Conservation (phyloP, 1,140 invertebrate species). For the Belonocnema kinseyi region DNA sequence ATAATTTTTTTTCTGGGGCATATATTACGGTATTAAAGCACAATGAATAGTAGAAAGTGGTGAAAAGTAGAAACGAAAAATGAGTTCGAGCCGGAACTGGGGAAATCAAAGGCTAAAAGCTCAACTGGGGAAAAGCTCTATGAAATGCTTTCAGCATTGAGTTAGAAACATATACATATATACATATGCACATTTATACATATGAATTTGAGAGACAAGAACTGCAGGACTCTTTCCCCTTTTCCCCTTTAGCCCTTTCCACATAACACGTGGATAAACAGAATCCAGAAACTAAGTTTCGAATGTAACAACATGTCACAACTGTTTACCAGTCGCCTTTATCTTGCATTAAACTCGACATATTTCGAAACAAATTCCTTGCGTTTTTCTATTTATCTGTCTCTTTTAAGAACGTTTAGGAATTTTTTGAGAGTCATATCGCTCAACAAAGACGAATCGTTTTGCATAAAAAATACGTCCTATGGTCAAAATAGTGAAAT, state of each 20-base stretch:
- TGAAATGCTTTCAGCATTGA: slow-evolving; percentile 42
- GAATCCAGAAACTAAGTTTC: slow-evolving; percentile 34
- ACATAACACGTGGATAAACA: slow-evolving; percentile 28
- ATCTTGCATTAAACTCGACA: slow-evolving; percentile 16
- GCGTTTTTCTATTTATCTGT: neutral
- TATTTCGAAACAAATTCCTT: slow-evolving; percentile 11
- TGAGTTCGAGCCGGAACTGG: slow-evolving; percentile 26
- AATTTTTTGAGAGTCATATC: neutral
- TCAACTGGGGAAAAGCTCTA: slow-evolving; percentile 34
- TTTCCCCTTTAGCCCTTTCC: slow-evolving; percentile 9
- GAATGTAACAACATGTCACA: slow-evolving; percentile 31
- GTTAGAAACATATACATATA: slow-evolving; percentile 31
- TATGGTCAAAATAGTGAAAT: no score
- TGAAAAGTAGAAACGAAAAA: slow-evolving; percentile 47
- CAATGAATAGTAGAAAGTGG: slow-evolving; percentile 42
- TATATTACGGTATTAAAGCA: neutral
- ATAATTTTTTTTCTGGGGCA: slow-evolving; percentile 13
- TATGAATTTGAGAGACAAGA: slow-evolving; percentile 42
- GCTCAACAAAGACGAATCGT: no score
- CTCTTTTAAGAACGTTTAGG: neutral
- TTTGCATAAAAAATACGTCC: no score
- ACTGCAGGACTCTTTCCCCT: slow-evolving; percentile 8
- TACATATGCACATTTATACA: neutral
- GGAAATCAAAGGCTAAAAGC: slow-evolving; percentile 50
- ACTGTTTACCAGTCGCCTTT: slow-evolving; percentile 22